These are phyloP conservation scores for Euzophera pinguis DNA, from an alignment of 2,888 invertebrate genomes.

Conservation along the genomic window DNA sequence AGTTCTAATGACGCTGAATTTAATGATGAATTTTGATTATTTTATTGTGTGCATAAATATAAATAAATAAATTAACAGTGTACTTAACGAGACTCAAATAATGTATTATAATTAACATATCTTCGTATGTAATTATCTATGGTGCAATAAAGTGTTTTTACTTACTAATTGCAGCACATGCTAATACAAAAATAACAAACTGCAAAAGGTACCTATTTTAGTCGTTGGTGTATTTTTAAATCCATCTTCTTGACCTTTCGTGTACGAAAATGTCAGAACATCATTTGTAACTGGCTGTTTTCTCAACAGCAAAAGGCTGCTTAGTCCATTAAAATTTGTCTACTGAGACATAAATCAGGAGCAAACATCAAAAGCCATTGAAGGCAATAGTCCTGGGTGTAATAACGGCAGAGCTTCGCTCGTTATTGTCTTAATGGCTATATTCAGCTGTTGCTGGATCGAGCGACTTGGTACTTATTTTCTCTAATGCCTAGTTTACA, in stretches of 20 bases:
- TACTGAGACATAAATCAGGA: neutral
- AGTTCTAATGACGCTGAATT: too few relatives aligned
- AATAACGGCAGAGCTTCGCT: neutral
- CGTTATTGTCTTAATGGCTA: conserved; percentile 6
- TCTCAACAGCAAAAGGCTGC: neutral
- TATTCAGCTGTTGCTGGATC: neutral
- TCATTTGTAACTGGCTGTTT: neutral
- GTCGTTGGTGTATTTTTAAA: too few relatives aligned
- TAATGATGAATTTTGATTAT: too few relatives aligned
- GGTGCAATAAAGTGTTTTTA: too few relatives aligned
- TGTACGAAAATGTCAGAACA: neutral
- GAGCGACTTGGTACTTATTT: neutral
- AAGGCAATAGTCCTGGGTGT: neutral
- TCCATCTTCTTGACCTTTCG: neutral
- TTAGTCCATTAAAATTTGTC: neutral
- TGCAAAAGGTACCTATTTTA: too few relatives aligned
- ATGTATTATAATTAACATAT: too few relatives aligned
- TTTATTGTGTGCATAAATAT: too few relatives aligned
- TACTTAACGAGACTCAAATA: too few relatives aligned
- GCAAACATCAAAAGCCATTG: neutral
- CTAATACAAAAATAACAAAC: too few relatives aligned
- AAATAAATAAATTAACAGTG: too few relatives aligned
- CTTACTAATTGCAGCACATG: too few relatives aligned
- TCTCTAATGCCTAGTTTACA: neutral
- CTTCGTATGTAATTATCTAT: too few relatives aligned